A percentile compares a stretch with the other conserved stretches of the same genome.
phyloP scores from a whole-genome alignment of 2,113 vertebrate genomes.

The Guaruba guarouba region DNA sequence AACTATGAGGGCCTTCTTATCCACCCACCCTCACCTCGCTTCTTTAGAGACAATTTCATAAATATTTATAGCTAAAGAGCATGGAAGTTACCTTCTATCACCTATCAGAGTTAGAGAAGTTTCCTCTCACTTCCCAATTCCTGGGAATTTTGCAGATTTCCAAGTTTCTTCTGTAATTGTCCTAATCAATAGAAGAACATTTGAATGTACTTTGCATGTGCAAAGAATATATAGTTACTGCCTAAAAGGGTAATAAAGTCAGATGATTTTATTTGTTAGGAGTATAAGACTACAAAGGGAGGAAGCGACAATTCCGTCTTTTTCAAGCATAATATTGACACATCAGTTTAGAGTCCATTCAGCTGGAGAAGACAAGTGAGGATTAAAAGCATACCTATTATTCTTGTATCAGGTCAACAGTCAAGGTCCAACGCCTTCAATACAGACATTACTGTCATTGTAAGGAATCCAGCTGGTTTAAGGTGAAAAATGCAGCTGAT shows the following conservation, averaged over 20 bases:
- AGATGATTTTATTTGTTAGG: neutral
- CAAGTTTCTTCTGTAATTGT: neutral
- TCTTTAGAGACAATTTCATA: slow-evolving; percentile 21
- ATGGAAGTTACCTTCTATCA: neutral
- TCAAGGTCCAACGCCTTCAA: slow-evolving; percentile 9
- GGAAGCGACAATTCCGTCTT: neutral
- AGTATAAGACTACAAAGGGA: neutral
- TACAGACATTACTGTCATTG: neutral
- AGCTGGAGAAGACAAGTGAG: neutral
- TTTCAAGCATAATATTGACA: neutral
- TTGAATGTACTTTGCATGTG: neutral
- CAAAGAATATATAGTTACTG: neutral
- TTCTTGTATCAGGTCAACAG: neutral
- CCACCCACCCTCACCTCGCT: neutral
- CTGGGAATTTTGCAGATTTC: neutral
- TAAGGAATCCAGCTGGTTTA: neutral
- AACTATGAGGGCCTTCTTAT: neutral
- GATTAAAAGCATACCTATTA: slow-evolving; percentile 10
- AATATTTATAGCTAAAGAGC: slow-evolving; percentile 26
- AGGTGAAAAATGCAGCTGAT: slow-evolving; percentile 2
- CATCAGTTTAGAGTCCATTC: neutral
- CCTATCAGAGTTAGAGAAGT: neutral
- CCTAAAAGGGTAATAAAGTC: neutral
- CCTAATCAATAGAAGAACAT: neutral
- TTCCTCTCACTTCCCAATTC: neutral